Conservation (phyloP, 1,140 invertebrate species). For the Neodiprion pinetum region DNA sequence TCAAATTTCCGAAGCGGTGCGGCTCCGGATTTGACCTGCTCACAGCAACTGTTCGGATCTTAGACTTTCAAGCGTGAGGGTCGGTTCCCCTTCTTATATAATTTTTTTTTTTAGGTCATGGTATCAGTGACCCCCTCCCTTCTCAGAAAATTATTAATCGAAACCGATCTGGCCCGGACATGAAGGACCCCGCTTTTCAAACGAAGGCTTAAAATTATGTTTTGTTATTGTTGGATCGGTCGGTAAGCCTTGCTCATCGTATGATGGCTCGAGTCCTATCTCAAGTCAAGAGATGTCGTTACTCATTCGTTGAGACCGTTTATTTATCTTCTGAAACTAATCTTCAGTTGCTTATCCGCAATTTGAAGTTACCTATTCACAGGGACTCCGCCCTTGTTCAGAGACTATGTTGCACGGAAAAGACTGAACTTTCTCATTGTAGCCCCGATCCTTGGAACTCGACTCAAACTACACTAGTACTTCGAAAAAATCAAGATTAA, state of each 20-base stretch:
- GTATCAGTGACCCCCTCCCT: not conserved
- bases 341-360: constrained; percentile 7
- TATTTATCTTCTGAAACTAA: too few species aligned
- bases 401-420: constrained; percentile 8
- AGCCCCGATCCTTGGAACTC: too few species aligned
- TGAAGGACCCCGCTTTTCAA: not conserved
- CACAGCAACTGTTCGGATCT: too few species aligned
- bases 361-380: constrained; percentile 13
- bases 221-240: constrained; percentile 32
- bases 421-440: constrained; percentile 11
- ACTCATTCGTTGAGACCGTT: too few species aligned
- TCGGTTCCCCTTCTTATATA: constrained; percentile 7
- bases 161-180: not conserved
- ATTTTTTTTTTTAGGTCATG: not conserved
- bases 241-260: constrained; percentile 13
- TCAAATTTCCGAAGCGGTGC: not conserved
- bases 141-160: too few species aligned
- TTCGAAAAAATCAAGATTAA: too few species aligned
- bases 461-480: too few species aligned
- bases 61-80: not conserved
- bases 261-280: too few species aligned
- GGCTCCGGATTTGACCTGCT: not conserved
- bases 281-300: too few species aligned
- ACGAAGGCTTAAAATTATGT: constrained; percentile 30
- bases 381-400: constrained; percentile 21